These are phyloP conservation scores for Cephonodes hylas DNA, from an alignment of 2,888 invertebrate species.

Conservation along the genomic window DNA sequence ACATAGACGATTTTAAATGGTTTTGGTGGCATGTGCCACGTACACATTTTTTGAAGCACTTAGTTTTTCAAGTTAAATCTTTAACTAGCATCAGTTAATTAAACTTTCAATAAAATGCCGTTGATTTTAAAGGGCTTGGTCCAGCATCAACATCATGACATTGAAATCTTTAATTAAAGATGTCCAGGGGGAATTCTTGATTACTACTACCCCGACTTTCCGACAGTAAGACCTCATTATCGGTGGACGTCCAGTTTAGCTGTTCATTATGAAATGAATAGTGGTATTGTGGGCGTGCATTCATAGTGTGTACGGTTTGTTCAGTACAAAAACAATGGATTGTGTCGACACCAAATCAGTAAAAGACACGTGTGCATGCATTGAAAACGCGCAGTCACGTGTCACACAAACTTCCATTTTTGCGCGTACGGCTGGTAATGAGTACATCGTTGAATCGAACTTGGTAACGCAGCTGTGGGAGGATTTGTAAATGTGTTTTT, in stretches of 20 bases:
- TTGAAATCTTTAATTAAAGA: too few species aligned
- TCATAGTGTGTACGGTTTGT: neutral
- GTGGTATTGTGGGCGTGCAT: neutral
- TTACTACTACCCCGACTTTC: too few species aligned
- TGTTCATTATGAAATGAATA: neutral
- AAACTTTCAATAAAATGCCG: too few species aligned
- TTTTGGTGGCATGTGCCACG: too few species aligned
- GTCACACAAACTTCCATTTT: conserved; percentile 15
- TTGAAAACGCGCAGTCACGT: conserved; percentile 19
- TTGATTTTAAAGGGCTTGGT: too few species aligned
- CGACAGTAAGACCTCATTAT: neutral
- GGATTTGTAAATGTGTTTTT: neutral
- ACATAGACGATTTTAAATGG: too few species aligned
- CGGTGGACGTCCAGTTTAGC: too few species aligned
- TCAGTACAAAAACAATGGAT: conserved; percentile 5
- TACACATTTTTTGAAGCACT: too few species aligned
- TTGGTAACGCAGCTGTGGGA: neutral
- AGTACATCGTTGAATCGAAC: neutral
- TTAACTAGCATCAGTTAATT: too few species aligned
- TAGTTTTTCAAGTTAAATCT: too few species aligned
- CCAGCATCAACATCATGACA: too few species aligned
- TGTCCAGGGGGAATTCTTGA: too few species aligned
- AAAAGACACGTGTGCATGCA: conserved; percentile 12
- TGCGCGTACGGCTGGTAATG: neutral
- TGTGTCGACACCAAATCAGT: conserved; percentile 3